Conservation (phyloP, 23 tunicate genomes). For the Botrylloides violaceus region DNA sequence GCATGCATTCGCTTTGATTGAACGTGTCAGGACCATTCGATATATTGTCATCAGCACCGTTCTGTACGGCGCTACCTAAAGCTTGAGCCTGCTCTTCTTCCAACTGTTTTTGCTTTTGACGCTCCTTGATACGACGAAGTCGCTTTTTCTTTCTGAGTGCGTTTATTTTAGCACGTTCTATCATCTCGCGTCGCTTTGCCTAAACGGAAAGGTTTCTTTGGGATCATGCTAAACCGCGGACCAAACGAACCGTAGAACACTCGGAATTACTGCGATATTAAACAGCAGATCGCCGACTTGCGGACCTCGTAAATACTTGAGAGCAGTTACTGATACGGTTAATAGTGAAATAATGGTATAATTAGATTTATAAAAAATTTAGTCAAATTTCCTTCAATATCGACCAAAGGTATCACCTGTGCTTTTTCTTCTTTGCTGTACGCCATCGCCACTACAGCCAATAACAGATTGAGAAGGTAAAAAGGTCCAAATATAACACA, state of each 20-base stretch:
- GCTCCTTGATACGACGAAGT: conserved; percentile 7
- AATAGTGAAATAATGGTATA: too few species aligned
- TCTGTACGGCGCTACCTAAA: background rate
- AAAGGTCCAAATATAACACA: conserved; percentile 86
- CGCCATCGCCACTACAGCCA: conserved; percentile 91
- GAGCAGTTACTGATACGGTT: too few species aligned
- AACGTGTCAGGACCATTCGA: background rate
- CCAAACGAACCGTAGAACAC: too few species aligned
- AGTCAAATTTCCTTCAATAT: too few species aligned
- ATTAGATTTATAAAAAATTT: too few species aligned
- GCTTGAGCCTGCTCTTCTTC: background rate
- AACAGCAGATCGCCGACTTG: too few species aligned
- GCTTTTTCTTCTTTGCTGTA: conserved; percentile 84
- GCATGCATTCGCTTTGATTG: background rate
- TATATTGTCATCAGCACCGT: background rate
- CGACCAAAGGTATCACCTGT: too few species aligned
- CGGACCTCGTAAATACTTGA: too few species aligned
- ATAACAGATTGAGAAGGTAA: conserved; percentile 69
- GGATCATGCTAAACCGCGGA: too few species aligned
- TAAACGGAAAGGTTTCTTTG: too few species aligned
- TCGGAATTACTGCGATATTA: too few species aligned
- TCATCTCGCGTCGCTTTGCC: conserved; percentile 53
- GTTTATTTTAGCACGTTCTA: conserved; percentile 52
- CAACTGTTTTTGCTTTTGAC: conserved; percentile 6
- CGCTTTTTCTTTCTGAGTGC: conserved; percentile 27